These are phyloP conservation scores for Dryococelus australis DNA, from an alignment of 2,888 invertebrate genomes.

Conservation along the genomic window DNA sequence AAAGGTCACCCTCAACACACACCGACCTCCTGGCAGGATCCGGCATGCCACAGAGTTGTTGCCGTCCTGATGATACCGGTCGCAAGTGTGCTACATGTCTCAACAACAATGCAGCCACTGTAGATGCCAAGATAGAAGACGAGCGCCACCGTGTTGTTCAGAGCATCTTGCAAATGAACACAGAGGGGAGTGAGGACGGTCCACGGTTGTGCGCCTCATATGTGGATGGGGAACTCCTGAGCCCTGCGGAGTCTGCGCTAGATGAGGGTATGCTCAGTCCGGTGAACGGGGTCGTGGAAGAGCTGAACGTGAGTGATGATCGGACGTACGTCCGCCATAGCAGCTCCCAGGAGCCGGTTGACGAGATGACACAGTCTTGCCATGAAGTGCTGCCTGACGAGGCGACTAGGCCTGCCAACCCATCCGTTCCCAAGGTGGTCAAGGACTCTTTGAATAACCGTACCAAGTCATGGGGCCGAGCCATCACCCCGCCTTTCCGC, in stretches of 20 bases:
- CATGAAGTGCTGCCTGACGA: slow-evolving; percentile 37
- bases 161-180: slow-evolving; percentile 13
- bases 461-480: slow-evolving; percentile 34
- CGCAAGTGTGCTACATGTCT: slow-evolving; percentile 34
- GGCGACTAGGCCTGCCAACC: neutral
- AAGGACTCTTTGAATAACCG: slow-evolving; percentile 40
- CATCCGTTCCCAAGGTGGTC: slow-evolving; percentile 36
- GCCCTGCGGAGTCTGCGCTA: slow-evolving; percentile 4
- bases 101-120: slow-evolving; percentile 35
- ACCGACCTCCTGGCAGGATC: slow-evolving; percentile 34
- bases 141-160: neutral
- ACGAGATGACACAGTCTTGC: slow-evolving; percentile 37
- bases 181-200: neutral
- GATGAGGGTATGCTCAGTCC: slow-evolving; percentile 9
- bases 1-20: slow-evolving; percentile 31
- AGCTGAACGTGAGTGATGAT: slow-evolving; percentile 27
- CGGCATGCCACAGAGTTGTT: slow-evolving; percentile 38
- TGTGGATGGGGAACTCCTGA: neutral
- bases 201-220: neutral
- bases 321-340: neutral
- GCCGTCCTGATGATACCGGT: slow-evolving; percentile 10
- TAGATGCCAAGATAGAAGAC: neutral
- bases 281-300: neutral
- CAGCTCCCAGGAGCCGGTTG: neutral
- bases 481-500: slow-evolving; percentile 70